phyloP scores from a whole-genome alignment of 2,113 vertebrate genomes.

The Ailuropoda melanoleuca region DNA sequence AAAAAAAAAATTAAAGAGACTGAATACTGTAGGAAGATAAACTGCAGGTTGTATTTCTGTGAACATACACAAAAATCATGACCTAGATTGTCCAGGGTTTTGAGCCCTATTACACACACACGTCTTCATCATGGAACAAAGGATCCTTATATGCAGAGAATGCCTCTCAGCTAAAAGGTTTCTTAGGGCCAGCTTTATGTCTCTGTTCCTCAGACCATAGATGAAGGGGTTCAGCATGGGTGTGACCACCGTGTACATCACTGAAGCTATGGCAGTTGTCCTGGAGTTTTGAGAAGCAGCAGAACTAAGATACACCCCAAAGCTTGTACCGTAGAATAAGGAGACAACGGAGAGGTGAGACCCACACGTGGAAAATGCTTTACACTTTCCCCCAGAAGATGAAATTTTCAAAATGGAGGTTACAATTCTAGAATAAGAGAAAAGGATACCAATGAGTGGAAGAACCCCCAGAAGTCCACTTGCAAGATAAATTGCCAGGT shows the following conservation, averaged over 20 bases:
- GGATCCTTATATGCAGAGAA: neutral
- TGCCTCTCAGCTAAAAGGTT: neutral
- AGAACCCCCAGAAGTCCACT: neutral
- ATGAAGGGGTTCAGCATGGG: neutral
- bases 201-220: neutral
- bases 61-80: neutral
- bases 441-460: neutral
- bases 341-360: neutral
- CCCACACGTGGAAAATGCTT: neutral
- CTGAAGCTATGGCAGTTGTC: neutral
- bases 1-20: neutral
- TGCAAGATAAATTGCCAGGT: neutral
- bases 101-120: neutral
- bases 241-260: neutral
- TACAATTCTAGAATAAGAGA: neutral
- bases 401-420: neutral
- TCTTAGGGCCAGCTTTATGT: neutral
- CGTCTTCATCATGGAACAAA: neutral
- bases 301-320: neutral
- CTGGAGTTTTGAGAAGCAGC: neutral
- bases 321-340: neutral
- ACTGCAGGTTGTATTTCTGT: too few species aligned
- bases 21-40: too few species aligned
- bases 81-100: neutral
- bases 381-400: neutral